A percentile compares a stretch with the other conserved stretches of the same genome.
phyloP scores from a whole-genome alignment of 2,113 vertebrate genomes.

The Cottus gobio region DNA sequence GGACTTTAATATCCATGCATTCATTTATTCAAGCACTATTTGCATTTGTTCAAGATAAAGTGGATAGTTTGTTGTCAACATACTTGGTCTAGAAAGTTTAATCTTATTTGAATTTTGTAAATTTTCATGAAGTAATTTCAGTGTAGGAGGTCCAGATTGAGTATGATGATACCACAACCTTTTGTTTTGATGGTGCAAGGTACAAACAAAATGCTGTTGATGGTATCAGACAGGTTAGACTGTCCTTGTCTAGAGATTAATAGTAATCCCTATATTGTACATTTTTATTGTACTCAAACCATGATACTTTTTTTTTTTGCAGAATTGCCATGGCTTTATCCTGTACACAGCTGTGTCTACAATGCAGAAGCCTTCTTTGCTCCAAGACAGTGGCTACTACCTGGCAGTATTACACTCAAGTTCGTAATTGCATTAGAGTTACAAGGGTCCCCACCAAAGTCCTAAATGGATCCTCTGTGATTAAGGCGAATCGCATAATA shows the following conservation, averaged over 20 bases:
- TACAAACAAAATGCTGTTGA: background rate
- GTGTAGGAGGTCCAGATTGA: no score
- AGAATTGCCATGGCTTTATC: slow-evolving; percentile 66
- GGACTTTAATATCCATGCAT: background rate
- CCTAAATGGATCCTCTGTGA: background rate
- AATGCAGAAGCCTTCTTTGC: slow-evolving; percentile 54
- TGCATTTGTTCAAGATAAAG: background rate
- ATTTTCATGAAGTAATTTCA: no score
- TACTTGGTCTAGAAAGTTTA: background rate
- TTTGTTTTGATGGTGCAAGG: no score
- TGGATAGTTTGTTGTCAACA: background rate
- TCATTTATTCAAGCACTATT: background rate
- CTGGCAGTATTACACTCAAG: slow-evolving; percentile 18
- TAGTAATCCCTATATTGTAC: background rate
- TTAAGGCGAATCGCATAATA: slow-evolving; percentile 4
- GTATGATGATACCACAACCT: no score
- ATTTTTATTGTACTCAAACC: no score
- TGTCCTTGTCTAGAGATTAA: background rate
- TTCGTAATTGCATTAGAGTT: slow-evolving; percentile 14
- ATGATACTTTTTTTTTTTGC: slow-evolving; percentile 13
- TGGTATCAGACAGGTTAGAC: background rate
- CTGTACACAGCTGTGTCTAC: slow-evolving; percentile 65
- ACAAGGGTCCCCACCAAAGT: slow-evolving; percentile 1
- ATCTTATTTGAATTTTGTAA: background rate
- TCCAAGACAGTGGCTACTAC: slow-evolving; percentile 35